phyloP scores from a whole-genome alignment of 2,113 vertebrate species.

The Clarias magur region DNA sequence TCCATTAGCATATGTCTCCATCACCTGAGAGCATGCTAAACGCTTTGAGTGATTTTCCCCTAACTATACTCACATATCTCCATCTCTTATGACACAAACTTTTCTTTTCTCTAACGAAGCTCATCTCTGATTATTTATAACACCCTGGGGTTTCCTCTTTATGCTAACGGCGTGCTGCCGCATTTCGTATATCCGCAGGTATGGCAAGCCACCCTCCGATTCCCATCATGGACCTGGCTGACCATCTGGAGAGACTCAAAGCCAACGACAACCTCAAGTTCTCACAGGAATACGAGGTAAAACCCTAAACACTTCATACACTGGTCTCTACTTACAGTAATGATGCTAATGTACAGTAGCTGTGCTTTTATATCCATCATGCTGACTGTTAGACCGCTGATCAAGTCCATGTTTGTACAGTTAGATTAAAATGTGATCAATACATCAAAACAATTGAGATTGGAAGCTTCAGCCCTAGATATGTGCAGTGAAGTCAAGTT shows the following conservation, averaged over 20 bases:
- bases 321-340: too few relatives aligned
- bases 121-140: slow-evolving; percentile 48
- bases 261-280: slow-evolving; percentile 99
- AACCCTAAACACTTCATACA: slow-evolving; percentile 3
- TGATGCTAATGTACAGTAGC: background rate
- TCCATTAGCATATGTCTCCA: slow-evolving; percentile 85
- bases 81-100: slow-evolving; percentile 79
- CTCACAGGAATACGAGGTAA: slow-evolving; percentile 98
- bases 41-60: slow-evolving; percentile 90
- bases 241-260: slow-evolving; percentile 96
- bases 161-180: slow-evolving; percentile 47
- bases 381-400: background rate
- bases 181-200: slow-evolving; percentile 77
- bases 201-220: slow-evolving; percentile 98
- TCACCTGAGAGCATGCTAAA: slow-evolving; percentile 86
- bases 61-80: slow-evolving; percentile 68
- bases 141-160: slow-evolving; percentile 16
- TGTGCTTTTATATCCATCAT: background rate
- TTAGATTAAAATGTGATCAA: background rate
- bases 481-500: background rate
- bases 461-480: background rate
- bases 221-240: slow-evolving; percentile 92
- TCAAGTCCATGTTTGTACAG: background rate
- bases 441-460: background rate
- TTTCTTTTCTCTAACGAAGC: slow-evolving; percentile 61